These are phyloP conservation scores for Dermochelys coriacea DNA, from an alignment of 2,797 vertebrate genomes.

Conservation along the genomic window DNA sequence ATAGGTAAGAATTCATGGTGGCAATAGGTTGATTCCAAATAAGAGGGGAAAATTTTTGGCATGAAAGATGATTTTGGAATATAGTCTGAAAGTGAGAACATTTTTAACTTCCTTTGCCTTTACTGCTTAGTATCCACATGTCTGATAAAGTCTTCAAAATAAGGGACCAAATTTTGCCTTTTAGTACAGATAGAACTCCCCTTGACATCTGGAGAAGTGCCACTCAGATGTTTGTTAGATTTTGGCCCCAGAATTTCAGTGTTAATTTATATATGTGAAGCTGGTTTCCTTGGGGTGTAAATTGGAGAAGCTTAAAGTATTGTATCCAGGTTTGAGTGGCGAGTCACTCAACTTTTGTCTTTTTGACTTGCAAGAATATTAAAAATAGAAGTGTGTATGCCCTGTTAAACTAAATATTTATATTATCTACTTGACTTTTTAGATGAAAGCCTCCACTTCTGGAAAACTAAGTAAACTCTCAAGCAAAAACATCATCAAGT, in stretches of 20 bases:
- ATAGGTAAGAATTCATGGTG: neutral
- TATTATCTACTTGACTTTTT: neutral
- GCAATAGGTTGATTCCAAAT: neutral
- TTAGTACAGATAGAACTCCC: neutral
- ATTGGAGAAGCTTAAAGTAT: neutral
- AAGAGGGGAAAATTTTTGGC: neutral
- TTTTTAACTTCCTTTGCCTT: neutral
- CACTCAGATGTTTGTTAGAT: neutral
- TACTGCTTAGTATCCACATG: neutral
- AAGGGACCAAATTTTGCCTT: neutral
- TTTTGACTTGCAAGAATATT: neutral
- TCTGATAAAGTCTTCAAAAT: neutral
- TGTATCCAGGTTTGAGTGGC: neutral
- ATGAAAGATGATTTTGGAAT: neutral
- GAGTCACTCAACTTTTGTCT: neutral
- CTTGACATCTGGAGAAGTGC: neutral
- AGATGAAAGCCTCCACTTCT: neutral
- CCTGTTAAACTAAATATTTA: neutral
- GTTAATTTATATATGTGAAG: neutral
- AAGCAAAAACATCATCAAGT: neutral
- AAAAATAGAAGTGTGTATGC: neutral
- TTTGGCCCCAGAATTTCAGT: neutral
- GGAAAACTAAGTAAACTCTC: neutral
- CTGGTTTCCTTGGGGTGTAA: neutral
- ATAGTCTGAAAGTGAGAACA: neutral